These are phyloP conservation scores for Linnaemya vulpina DNA, from an alignment of 2,888 invertebrate species.

Conservation along the genomic window DNA sequence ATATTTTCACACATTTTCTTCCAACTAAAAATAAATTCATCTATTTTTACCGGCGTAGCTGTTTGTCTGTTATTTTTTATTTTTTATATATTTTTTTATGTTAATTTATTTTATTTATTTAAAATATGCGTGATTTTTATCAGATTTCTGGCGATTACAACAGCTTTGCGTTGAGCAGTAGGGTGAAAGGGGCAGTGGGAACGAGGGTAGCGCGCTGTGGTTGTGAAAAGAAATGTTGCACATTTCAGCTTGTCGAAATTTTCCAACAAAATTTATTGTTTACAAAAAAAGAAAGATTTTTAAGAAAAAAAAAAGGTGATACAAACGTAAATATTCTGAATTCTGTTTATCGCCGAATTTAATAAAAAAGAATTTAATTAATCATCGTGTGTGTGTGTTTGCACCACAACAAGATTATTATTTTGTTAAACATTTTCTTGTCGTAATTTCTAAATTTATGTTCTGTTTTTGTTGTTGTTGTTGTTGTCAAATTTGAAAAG, in stretches of 20 bases:
- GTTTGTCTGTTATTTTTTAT: constrained; percentile 2
- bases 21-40: constrained; percentile 64
- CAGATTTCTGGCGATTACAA: constrained; percentile 7
- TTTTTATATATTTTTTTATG: neutral
- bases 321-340: neutral
- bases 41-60: constrained; percentile 59
- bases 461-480: too few species aligned
- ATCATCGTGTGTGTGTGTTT: constrained; percentile 8
- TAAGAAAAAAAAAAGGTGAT: neutral
- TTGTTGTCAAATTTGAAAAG: neutral
- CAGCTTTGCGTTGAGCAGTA: neutral
- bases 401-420: constrained; percentile 15
- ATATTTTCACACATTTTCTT: constrained; percentile 35
- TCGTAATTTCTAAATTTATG: constrained; percentile 42
- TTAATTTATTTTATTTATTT: neutral
- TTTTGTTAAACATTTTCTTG: constrained; percentile 22
- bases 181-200: too few species aligned
- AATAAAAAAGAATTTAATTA: constrained; percentile 33
- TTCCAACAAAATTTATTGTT: constrained; percentile 48
- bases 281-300: constrained; percentile 29
- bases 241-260: constrained; percentile 29
- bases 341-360: constrained; percentile 25
- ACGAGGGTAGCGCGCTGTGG: neutral
- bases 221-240: constrained; percentile 36
- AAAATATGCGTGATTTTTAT: constrained; percentile 35